Conservation (phyloP, 2,888 invertebrate species). For the Junonia oenone region DNA sequence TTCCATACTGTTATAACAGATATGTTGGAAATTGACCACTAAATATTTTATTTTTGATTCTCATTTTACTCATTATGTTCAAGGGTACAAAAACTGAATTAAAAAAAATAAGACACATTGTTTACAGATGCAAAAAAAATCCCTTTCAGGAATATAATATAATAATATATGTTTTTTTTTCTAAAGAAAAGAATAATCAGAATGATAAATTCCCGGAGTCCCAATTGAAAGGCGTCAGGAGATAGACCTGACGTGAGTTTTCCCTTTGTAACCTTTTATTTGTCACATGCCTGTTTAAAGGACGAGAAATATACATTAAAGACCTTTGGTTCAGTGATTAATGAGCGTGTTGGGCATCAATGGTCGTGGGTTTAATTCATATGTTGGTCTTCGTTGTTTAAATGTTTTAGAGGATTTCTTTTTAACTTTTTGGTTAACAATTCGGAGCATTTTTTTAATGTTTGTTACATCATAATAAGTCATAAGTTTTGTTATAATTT, state of each 20-base stretch:
- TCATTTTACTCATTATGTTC: too few species aligned
- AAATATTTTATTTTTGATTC: too few species aligned
- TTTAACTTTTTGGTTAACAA: too few species aligned
- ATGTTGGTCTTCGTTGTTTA: not conserved
- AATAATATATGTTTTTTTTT: not conserved
- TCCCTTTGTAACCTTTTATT: slow-evolving; percentile 11
- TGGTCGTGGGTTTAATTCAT: not conserved
- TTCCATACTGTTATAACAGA: too few species aligned
- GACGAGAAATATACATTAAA: not conserved
- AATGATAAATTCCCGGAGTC: slow-evolving; percentile 5
- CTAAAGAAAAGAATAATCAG: not conserved
- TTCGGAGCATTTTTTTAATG: too few species aligned
- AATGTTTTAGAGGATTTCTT: not conserved
- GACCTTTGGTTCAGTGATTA: not conserved
- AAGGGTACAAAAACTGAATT: too few species aligned
- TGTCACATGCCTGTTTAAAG: slow-evolving; percentile 4
- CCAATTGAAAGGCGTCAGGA: slow-evolving; percentile 16
- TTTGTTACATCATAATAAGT: too few species aligned
- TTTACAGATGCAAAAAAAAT: not conserved
- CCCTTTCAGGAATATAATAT: not conserved
- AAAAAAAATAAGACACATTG: not conserved
- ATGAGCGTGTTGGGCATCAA: not conserved
- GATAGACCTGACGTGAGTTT: slow-evolving; percentile 3
- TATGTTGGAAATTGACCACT: too few species aligned
- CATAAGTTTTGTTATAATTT: too few species aligned